Evolutionary conservation across 2,113 vertebrate species (phyloP).

Genomic region (Myxocyprinus asiaticus): DNA sequence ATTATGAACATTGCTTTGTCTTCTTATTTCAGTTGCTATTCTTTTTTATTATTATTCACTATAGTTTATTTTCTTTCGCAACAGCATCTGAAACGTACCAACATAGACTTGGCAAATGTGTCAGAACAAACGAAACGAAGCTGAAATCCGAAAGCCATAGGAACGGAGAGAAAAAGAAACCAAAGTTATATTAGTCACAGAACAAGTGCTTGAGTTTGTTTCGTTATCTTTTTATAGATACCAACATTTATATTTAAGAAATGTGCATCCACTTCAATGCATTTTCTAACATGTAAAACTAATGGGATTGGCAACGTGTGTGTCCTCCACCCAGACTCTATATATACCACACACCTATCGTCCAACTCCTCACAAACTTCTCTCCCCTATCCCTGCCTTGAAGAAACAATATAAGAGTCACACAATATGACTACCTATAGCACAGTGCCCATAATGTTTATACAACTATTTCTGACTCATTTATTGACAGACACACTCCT

Average conservation of each 20-base stretch:
- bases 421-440: conserved; percentile 36
- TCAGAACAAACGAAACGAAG: conserved; percentile 69
- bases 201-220: conserved; percentile 70
- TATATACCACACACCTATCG: conserved; percentile 14
- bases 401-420: conserved; percentile 15
- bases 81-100: conserved; percentile 70
- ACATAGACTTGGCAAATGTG: conserved; percentile 72
- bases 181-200: conserved; percentile 62
- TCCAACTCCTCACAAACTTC: conserved; percentile 2
- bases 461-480: conserved; percentile 23
- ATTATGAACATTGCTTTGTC: conserved; percentile 70
- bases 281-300: conserved; percentile 72
- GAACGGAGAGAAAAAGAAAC: conserved; percentile 58
- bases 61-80: conserved; percentile 62
- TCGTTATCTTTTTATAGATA: conserved; percentile 55
- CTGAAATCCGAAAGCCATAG: conserved; percentile 68
- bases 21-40: conserved; percentile 45
- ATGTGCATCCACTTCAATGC: conserved; percentile 70
- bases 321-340: conserved; percentile 49
- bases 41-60: conserved; percentile 54
- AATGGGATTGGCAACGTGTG: conserved; percentile 73
- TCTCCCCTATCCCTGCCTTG: background rate
- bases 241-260: conserved; percentile 74
- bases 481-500: background rate
- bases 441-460: conserved; percentile 50